These are phyloP conservation scores for Hylaeus anthracinus DNA, from an alignment of 1,140 invertebrate genomes.

Conservation along the genomic window DNA sequence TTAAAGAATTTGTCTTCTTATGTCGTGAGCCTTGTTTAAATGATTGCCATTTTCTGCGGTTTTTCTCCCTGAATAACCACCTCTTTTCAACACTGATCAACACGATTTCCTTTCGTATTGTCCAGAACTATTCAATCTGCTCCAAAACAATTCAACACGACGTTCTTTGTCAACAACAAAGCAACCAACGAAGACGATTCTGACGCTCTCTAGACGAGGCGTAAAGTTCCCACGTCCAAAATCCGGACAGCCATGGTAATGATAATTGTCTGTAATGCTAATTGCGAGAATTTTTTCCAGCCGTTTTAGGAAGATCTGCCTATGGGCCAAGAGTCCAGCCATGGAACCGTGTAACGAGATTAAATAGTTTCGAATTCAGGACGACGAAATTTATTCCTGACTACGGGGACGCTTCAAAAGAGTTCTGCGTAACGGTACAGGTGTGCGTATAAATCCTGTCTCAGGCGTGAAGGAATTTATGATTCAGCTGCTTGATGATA, in stretches of 20 bases:
- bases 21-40: too few species aligned
- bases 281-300: conserved; percentile 16
- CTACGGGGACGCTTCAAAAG: neutral
- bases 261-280: neutral
- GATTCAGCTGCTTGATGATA: neutral
- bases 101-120: too few species aligned
- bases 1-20: too few species aligned
- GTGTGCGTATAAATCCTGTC: neutral
- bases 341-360: conserved; percentile 8
- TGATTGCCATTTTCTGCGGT: too few species aligned
- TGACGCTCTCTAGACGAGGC: neutral
- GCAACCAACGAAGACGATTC: neutral
- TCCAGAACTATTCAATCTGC: too few species aligned
- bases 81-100: too few species aligned
- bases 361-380: neutral
- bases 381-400: neutral
- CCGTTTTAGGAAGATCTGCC: too few species aligned
- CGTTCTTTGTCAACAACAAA: too few species aligned
- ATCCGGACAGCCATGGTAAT: neutral
- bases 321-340: too few species aligned
- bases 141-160: too few species aligned
- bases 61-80: too few species aligned
- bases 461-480: conserved; percentile 16
- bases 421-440: neutral
- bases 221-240: conserved; percentile 9